A percentile compares a stretch with the other conserved stretches of the same genome.
These are phyloP conservation scores for Neosilurus mollespiculum DNA, from an alignment of 2,797 vertebrate species.

Conservation along the genomic window DNA sequence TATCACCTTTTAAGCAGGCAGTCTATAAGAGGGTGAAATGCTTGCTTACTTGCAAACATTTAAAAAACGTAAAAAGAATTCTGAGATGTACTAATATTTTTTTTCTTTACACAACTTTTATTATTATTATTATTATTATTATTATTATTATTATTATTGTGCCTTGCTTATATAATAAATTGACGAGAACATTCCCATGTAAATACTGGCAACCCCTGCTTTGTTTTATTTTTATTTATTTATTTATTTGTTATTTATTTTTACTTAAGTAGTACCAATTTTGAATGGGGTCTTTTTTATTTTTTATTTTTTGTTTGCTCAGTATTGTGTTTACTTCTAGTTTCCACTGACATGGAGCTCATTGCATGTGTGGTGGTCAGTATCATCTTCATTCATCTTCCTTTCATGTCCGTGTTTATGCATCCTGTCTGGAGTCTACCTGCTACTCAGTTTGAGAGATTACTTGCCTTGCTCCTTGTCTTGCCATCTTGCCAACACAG, in stretches of 20 bases:
- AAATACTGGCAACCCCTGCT: no score
- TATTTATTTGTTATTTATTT: no score
- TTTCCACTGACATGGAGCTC: constrained; percentile 23
- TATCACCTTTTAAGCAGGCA: no score
- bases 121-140: no score
- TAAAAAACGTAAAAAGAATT: no score
- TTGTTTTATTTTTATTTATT: neutral
- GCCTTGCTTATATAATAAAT: no score
- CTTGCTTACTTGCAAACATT: no score
- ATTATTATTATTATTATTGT: no score
- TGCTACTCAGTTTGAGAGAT: constrained; percentile 66
- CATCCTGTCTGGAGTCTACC: constrained; percentile 32
- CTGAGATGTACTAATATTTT: no score
- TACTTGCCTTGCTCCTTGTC: constrained; percentile 62
- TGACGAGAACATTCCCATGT: no score
- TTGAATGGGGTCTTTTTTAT: neutral
- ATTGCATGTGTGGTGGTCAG: constrained; percentile 30
- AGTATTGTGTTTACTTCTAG: constrained; percentile 4
- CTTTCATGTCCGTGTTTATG: constrained; percentile 34
- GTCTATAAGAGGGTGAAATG: no score
- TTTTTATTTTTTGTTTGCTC: neutral
- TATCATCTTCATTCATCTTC: constrained; percentile 40
- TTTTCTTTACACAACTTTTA: no score
- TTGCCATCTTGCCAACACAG: constrained; percentile 64
- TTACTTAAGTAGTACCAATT: neutral